phyloP scores from a whole-genome alignment of 2,113 vertebrate species.

The Elgaria multicarinata region DNA sequence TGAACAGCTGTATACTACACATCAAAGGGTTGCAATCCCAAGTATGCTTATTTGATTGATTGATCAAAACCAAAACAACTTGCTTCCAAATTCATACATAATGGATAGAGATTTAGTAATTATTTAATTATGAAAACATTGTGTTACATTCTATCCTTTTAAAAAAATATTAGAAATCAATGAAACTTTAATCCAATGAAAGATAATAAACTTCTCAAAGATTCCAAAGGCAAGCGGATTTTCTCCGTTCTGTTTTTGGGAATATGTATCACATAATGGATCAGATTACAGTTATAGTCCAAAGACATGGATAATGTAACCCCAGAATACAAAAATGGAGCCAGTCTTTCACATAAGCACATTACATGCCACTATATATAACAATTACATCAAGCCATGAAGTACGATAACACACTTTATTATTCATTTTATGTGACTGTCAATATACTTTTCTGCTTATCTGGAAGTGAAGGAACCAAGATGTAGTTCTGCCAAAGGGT shows the following conservation, averaged over 20 bases:
- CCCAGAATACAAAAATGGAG: not conserved
- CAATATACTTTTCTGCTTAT: not conserved
- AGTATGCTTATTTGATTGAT: not conserved
- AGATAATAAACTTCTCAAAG: not conserved
- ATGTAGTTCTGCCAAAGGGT: conserved; percentile 20
- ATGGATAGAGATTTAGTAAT: not conserved
- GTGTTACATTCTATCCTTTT: not conserved
- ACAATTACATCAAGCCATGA: not conserved
- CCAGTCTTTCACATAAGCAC: not conserved
- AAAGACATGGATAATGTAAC: not conserved
- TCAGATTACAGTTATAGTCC: not conserved
- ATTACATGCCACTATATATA: not conserved
- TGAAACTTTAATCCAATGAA: not conserved
- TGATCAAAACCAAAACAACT: not conserved
- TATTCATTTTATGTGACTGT: conserved; percentile 1
- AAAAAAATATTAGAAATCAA: not conserved
- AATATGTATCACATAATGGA: not conserved
- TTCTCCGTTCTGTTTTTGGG: conserved; percentile 30
- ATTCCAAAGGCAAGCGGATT: not conserved
- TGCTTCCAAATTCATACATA: not conserved
- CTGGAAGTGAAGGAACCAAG: not conserved
- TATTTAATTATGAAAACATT: not conserved
- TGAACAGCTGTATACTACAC: not conserved
- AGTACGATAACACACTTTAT: not conserved
- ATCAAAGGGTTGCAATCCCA: not conserved